These are phyloP conservation scores for Calcarius lapponicus DNA, from an alignment of 2,797 vertebrate genomes.

Conservation along the genomic window DNA sequence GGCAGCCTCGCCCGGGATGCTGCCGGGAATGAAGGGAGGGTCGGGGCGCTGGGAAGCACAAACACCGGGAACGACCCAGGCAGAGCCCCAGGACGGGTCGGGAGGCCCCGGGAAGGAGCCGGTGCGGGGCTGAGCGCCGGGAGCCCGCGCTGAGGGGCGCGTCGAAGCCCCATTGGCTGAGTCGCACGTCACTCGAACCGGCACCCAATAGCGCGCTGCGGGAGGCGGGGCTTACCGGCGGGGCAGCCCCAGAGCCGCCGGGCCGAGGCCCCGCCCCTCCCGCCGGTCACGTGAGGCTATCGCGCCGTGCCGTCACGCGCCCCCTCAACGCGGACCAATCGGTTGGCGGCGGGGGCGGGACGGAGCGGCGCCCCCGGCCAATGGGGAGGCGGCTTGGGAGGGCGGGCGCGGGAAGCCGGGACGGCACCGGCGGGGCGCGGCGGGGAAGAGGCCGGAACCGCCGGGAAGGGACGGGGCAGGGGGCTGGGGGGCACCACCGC, in stretches of 20 bases:
- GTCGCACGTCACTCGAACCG: fast-evolving
- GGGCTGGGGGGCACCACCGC: too few species aligned
- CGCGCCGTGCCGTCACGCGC: not conserved
- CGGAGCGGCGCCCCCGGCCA: not conserved
- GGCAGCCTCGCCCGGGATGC: too few species aligned
- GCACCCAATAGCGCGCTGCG: fast-evolving
- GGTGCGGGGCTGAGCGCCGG: not conserved
- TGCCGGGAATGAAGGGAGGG: not conserved
- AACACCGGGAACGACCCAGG: not conserved
- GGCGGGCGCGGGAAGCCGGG: not conserved
- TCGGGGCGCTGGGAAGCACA: too few species aligned
- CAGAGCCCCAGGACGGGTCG: fast-evolving
- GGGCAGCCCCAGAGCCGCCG: fast-evolving
- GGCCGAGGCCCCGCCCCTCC: not conserved
- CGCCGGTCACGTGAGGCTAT: not conserved
- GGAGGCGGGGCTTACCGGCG: not conserved
- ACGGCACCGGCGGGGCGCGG: not conserved
- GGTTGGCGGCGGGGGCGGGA: not conserved
- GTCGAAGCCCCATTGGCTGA: constrained; percentile 29
- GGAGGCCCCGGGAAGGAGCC: not conserved
- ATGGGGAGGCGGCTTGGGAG: not conserved
- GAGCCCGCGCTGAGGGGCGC: not conserved
- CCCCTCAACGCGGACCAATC: not conserved
- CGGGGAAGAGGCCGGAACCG: not conserved
- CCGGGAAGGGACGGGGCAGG: not conserved